Conservation (phyloP, 1,140 invertebrate genomes). For the Colletes gigas region DNA sequence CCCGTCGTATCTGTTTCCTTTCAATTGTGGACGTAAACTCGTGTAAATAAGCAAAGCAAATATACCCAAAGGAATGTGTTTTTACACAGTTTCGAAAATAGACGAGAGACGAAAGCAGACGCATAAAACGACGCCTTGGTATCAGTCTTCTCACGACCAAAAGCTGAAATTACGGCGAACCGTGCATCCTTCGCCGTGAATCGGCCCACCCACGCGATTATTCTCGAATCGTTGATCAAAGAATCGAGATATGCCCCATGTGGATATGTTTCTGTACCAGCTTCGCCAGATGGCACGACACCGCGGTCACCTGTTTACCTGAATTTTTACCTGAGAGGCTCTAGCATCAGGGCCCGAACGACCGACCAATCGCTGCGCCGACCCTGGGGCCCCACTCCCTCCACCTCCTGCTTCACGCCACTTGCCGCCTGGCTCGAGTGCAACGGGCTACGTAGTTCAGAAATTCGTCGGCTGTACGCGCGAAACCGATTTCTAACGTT, state of each 20-base stretch:
- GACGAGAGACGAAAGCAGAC: no score
- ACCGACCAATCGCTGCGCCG: conserved; percentile 51
- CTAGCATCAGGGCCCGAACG: conserved; percentile 27
- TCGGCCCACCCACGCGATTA: neutral
- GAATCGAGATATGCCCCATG: neutral
- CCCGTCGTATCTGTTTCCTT: neutral
- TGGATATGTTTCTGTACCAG: neutral
- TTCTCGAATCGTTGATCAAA: conserved; percentile 6
- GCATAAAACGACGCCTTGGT: no score
- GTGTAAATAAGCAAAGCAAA: neutral
- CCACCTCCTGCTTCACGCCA: conserved; percentile 36
- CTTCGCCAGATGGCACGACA: conserved; percentile 66
- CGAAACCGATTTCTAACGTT: conserved; percentile 23
- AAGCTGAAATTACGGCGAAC: neutral
- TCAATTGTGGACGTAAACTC: neutral
- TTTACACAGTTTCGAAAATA: no score
- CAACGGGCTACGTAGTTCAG: conserved; percentile 54
- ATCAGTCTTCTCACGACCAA: neutral
- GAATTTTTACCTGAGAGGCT: conserved; percentile 67
- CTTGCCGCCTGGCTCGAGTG: conserved; percentile 20
- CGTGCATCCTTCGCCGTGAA: neutral
- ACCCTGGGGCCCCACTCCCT: conserved; percentile 59
- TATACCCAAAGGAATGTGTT: no score
- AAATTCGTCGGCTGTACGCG: conserved; percentile 48
- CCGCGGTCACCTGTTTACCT: conserved; percentile 69